Evolutionary conservation across 2,113 vertebrate genomes (phyloP), one percentile per base, ranked within the genome.

Genomic region (Coptodon rendalli): DNA sequence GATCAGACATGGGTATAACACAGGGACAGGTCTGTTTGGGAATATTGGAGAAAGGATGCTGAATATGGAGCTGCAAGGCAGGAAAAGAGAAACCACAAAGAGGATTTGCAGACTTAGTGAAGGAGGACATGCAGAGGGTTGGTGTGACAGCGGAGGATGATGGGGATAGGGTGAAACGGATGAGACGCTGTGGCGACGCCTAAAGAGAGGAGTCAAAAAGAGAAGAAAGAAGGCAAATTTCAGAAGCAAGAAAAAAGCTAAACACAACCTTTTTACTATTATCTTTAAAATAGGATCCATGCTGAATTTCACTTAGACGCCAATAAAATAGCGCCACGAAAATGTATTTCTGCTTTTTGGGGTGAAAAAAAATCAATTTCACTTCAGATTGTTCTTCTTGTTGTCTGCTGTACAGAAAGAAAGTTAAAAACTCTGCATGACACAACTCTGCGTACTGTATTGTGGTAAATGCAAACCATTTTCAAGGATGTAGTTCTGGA

Each of bases 161-260:
- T 43, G n/a, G n/a, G 66, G 12, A 71, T 43, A 71, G 36, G 66
- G 4, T 71, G 66, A 71, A 40, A 71, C 1, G 19, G n/a, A 71
- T 4, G 11, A 43, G 12, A 40, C 0, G n/a, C 34, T 43, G n/a
- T 40, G 63, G n/a, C 2, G 4, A 24, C 3, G 3, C 36, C 36
- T 40, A 40, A 68, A 68, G 63, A 36, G 63, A 0, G 12, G 1
- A 40, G 2, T 40, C 0, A 5, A 0, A 14, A 40, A 13, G 24
- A 68, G 2, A 68, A 68, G 63, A 68, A 40, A 22, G n/a, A 40
- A 6, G 63, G 11, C n/a, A 3, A 38, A 68, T 40, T 14, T 68
- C 66, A 43, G 38, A 24, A 24, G 63, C 6, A 68, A 61, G 63
- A 40, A 66, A 8, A 68, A 40, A 40, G 12, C 36, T 36, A 68